phyloP scores from a whole-genome alignment of 1,140 invertebrate genomes.

The Sarcophaga bullata region DNA sequence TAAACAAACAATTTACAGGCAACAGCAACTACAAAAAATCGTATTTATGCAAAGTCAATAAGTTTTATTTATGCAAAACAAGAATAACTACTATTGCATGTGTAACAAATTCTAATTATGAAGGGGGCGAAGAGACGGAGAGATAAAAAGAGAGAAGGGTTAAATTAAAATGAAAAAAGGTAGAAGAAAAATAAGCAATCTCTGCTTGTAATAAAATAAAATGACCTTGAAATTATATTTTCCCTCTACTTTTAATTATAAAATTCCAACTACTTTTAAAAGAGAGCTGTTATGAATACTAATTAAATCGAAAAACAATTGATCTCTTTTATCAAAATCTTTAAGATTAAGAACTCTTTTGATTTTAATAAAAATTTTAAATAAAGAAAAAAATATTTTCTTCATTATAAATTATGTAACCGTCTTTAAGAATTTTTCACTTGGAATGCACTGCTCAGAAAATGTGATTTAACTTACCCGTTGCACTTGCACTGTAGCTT shows the following conservation, averaged over 20 bases:
- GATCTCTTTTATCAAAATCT: too few relatives aligned
- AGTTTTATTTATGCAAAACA: neutral
- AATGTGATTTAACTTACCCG: conserved; percentile 49
- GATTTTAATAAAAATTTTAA: neutral
- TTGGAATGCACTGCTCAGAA: neutral
- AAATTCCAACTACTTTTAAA: neutral
- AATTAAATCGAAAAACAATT: too few relatives aligned
- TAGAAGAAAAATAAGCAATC: neutral
- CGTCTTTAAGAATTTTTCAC: conserved; percentile 18
- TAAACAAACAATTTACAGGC: neutral
- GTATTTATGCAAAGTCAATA: neutral
- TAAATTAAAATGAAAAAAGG: neutral
- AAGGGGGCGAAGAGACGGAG: neutral
- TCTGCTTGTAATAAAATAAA: neutral
- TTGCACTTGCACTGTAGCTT: conserved; percentile 63
- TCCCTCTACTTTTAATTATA: neutral
- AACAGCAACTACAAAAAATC: conserved; percentile 12
- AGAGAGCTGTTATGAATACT: too few relatives aligned
- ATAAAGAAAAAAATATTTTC: neutral
- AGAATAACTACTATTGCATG: neutral
- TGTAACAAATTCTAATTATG: too few relatives aligned
- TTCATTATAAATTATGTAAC: conserved; percentile 1
- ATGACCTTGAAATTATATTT: conserved; percentile 2
- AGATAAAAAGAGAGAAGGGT: neutral
- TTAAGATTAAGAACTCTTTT: neutral